Conservation (phyloP, 1,140 invertebrate genomes). For the Metopolophium dirhodum region DNA sequence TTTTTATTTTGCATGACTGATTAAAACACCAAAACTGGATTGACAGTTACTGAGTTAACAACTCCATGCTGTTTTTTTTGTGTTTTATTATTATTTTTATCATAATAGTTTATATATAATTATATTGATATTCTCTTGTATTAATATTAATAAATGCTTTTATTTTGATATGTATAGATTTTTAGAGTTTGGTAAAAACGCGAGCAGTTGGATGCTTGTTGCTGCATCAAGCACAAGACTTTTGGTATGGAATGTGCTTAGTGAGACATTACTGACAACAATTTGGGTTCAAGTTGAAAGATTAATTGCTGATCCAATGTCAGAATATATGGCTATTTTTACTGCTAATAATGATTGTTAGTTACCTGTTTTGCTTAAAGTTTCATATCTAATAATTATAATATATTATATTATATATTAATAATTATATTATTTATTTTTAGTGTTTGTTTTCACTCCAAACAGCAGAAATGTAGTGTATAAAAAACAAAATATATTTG, state of each 20-base stretch:
- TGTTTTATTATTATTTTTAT: background rate
- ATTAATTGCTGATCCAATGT: slow-evolving; percentile 69
- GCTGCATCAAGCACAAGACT: slow-evolving; percentile 67
- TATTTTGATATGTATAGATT: slow-evolving; percentile 63
- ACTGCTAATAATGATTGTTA: slow-evolving; percentile 66
- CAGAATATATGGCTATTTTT: slow-evolving; percentile 72
- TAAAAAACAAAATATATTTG: slow-evolving; percentile 48
- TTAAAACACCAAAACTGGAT: background rate
- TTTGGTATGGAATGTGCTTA: slow-evolving; percentile 76
- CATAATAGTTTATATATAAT: background rate
- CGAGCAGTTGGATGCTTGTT: slow-evolving; percentile 72
- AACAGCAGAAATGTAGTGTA: slow-evolving; percentile 28
- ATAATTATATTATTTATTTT: slow-evolving; percentile 20
- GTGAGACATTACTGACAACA: slow-evolving; percentile 69
- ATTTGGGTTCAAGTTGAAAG: slow-evolving; percentile 66
- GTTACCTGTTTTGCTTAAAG: background rate
- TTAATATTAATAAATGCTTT: background rate
- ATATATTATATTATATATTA: no score
- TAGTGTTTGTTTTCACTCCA: slow-evolving; percentile 43
- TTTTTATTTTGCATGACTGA: background rate
- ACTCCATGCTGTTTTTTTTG: background rate
- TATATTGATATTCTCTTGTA: background rate
- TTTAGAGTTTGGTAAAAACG: slow-evolving; percentile 72
- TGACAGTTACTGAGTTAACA: background rate
- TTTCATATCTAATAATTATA: background rate